Conservation (phyloP, 2,797 vertebrate species). For the Somateria mollissima region DNA sequence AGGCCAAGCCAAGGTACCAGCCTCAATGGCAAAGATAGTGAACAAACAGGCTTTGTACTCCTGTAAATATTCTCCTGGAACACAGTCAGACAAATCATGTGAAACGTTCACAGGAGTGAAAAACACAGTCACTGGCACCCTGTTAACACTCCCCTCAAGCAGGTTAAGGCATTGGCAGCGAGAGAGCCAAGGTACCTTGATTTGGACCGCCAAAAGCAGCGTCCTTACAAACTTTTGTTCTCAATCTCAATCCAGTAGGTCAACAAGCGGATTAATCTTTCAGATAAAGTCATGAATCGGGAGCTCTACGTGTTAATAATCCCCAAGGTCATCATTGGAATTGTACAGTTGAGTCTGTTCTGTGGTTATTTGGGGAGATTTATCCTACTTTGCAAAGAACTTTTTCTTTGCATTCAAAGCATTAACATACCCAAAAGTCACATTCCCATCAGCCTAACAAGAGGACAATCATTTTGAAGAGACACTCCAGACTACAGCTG, state of each 20-base stretch:
- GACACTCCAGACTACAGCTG: conserved; percentile 54
- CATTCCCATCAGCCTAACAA: conserved; percentile 51
- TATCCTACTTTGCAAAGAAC: not conserved
- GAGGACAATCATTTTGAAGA: conserved; percentile 60
- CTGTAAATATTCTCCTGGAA: not conserved
- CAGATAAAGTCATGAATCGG: not conserved
- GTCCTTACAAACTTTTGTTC: not conserved
- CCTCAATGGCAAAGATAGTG: not conserved
- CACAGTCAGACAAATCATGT: not conserved
- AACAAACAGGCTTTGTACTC: not conserved
- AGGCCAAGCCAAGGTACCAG: not conserved
- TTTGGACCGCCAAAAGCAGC: not conserved
- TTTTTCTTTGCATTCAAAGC: conserved; percentile 20
- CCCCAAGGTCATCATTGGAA: not conserved
- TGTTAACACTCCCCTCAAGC: not conserved
- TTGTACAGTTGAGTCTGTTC: conserved; percentile 25
- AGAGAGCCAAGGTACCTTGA: not conserved
- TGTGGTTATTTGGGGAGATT: not conserved
- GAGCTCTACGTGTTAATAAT: not conserved
- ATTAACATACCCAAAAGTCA: conserved; percentile 43
- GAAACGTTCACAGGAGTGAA: not conserved
- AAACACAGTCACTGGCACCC: not conserved
- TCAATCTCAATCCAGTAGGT: not conserved
- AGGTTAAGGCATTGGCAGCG: not conserved
- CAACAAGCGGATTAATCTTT: conserved; percentile 10